These are phyloP conservation scores for Formica selysi DNA, from an alignment of 1,140 invertebrate genomes.

Conservation along the genomic window DNA sequence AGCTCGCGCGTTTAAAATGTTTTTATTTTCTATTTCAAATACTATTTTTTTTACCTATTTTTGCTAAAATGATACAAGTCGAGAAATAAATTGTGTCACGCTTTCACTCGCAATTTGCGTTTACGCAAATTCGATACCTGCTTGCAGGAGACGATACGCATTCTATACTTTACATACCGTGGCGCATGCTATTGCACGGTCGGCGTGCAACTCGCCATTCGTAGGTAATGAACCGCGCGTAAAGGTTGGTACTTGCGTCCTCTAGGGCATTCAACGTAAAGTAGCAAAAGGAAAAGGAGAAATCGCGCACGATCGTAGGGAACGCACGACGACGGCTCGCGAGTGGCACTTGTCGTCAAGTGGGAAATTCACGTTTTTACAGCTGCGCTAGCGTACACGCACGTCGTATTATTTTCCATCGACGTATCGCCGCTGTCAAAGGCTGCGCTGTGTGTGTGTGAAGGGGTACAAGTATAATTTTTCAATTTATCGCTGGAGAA, in stretches of 20 bases:
- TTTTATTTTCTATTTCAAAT: no score
- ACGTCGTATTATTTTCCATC: conserved; percentile 47
- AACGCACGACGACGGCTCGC: neutral
- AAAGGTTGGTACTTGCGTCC: conserved; percentile 1
- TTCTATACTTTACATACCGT: neutral
- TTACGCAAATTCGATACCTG: conserved; percentile 12
- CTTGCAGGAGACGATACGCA: neutral
- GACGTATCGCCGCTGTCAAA: conserved; percentile 35
- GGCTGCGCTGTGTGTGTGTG: neutral
- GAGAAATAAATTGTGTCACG: conserved; percentile 2
- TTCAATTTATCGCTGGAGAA: conserved; percentile 48
- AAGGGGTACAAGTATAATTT: conserved; percentile 49
- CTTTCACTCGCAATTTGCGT: neutral
- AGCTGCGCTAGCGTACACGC: conserved; percentile 18
- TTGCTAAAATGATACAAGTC: neutral
- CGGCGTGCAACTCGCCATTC: conserved; percentile 22
- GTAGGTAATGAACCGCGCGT: conserved; percentile 38
- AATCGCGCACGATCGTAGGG: conserved; percentile 20
- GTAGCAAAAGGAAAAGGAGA: neutral
- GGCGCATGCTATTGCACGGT: conserved; percentile 25
- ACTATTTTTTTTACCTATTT: no score
- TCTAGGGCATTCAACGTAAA: conserved; percentile 1
- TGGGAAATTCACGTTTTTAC: conserved; percentile 14
- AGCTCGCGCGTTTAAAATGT: no score
- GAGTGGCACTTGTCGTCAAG: conserved; percentile 15